Conservation (phyloP, 2,113 vertebrate genomes). For the Pimephales promelas region DNA sequence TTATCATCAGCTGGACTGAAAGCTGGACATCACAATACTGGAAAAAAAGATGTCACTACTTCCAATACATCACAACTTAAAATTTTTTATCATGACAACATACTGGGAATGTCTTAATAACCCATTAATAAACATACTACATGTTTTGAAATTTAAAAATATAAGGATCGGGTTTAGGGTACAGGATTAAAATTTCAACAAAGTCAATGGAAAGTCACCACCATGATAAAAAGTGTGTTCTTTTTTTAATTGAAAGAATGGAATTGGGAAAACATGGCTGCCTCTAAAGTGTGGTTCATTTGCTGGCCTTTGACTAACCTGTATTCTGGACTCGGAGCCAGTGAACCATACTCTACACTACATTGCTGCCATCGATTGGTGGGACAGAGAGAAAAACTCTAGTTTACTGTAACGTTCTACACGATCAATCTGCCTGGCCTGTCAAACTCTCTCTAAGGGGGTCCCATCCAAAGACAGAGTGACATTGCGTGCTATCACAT, state of each 20-base stretch:
- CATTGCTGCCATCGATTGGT: constrained; percentile 31
- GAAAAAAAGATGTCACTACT: not conserved
- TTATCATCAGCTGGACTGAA: not conserved
- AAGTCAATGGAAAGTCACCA: not conserved
- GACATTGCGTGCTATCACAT: constrained; percentile 36
- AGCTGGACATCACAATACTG: not conserved
- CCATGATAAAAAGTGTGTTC: not conserved
- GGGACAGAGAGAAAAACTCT: constrained; percentile 25
- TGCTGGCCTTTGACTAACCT: constrained; percentile 18
- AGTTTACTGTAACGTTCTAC: constrained; percentile 40
- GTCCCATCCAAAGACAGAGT: constrained; percentile 34
- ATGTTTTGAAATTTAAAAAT: not conserved
- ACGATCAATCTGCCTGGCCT: constrained; percentile 25
- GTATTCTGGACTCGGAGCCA: constrained; percentile 3
- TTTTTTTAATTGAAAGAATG: not conserved
- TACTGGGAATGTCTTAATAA: no score
- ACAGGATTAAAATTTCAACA: not conserved
- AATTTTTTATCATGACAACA: not conserved
- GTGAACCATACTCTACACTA: not conserved
- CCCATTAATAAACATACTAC: not conserved
- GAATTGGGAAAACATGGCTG: not conserved
- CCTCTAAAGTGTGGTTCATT: not conserved
- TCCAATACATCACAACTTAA: not conserved
- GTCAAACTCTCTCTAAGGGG: constrained; percentile 34
- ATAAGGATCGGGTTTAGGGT: not conserved